Base-by-base conservation (phyloP, 53 echinoderm and acorn worm species). In the Temnopleurus reevesii region DNA sequence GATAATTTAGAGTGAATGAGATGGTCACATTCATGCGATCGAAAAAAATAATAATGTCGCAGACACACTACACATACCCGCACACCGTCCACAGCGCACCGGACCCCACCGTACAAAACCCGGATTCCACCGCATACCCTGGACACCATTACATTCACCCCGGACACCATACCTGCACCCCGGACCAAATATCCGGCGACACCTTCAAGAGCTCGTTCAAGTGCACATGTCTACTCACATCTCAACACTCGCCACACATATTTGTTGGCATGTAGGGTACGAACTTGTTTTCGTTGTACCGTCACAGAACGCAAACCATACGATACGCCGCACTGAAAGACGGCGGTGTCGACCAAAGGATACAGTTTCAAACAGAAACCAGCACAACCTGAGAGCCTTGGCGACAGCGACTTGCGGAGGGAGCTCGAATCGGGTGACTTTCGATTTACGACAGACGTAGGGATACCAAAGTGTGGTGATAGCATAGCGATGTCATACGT, bases 291-390 rank as follows among this genome's bases (percentile, higher is more conserved):
- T 64, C 88, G 53, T 87, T 71, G 47, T 44, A 31, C 71, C 66
- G 88, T 87, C 66, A 66, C 88, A 66, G 64, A 87, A 87, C 88
- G 88, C 88, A 53, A 66, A 87, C 88, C 88, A 87, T 87, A 87
- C 88, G 88, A 87, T 87, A 65, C 71, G 71, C 25, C 49, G 34
- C 30, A 47, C 8, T 87, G 88, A 87, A 71, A 87, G 88, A 87
- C 53, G 71, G 71, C 88, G 88, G 88, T 87, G 88, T 53, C 53
- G 71, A 65, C 31, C 19, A 66, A 66, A 66, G 71, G 65, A 51
- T 87, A 87, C 71, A 34, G 71, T 87, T 87, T 87, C 65, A 87
- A 66, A 66, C 49, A 66, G 46, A 86, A 60, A 60, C 17, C 27
- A 38, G 45, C 45, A 83, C 8, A 49, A 53, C 57, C 41, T 41